Conservation (phyloP, 2,797 vertebrate genomes). For the Danio tinwini region DNA sequence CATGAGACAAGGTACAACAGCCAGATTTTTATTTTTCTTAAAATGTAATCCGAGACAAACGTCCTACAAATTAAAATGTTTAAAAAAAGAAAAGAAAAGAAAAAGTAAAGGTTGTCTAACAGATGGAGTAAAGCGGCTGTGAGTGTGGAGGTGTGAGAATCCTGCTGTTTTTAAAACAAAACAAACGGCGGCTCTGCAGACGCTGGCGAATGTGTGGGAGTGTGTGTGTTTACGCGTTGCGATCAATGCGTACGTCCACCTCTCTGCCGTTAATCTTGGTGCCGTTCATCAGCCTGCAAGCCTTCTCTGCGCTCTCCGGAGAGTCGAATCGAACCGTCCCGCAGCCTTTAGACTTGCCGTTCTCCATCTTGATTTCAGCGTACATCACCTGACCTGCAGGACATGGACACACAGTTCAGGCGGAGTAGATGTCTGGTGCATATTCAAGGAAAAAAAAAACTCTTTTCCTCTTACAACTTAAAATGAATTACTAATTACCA, state of each 20-base stretch:
- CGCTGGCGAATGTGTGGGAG: slow-evolving; percentile 61
- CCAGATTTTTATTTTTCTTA: slow-evolving; percentile 74
- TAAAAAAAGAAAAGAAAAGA: slow-evolving; percentile 86
- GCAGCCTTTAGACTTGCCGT: slow-evolving; percentile 96
- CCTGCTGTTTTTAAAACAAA: slow-evolving; percentile 91
- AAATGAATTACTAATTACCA: no score
- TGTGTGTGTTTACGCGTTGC: slow-evolving; percentile 83
- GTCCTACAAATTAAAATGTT: slow-evolving; percentile 88
- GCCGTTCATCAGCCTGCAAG: slow-evolving; percentile 97
- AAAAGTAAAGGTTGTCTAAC: slow-evolving; percentile 76
- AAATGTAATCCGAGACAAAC: slow-evolving; percentile 82
- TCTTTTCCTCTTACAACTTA: no score
- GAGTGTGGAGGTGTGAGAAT: slow-evolving; percentile 79
- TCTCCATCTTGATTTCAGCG: slow-evolving; percentile 99
- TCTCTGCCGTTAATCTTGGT: slow-evolving; percentile 98
- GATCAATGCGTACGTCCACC: slow-evolving; percentile 97
- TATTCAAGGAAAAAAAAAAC: no score
- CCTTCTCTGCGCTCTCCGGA: slow-evolving; percentile 93
- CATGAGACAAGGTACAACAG: slow-evolving; percentile 39
- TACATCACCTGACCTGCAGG: slow-evolving; percentile 94
- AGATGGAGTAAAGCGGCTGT: slow-evolving; percentile 76
- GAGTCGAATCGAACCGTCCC: slow-evolving; percentile 96
- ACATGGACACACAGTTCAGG: slow-evolving; percentile 24
- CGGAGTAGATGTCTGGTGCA: no score
- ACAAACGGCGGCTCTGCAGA: slow-evolving; percentile 79